These are phyloP conservation scores for Agapostemon virescens DNA, from an alignment of 2,888 invertebrate species.

Conservation along the genomic window DNA sequence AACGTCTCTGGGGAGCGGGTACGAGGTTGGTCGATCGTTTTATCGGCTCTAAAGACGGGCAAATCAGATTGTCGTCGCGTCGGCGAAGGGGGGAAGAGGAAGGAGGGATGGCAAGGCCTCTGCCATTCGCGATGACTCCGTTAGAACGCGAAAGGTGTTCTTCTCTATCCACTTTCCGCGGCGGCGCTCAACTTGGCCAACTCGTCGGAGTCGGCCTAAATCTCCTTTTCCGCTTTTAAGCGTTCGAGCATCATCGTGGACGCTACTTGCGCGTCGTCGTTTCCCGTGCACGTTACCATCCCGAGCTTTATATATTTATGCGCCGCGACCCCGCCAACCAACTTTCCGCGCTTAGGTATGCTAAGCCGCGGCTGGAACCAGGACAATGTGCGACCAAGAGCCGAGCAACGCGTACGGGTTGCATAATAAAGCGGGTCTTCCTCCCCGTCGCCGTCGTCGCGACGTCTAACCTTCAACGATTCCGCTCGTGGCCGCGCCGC, in stretches of 20 bases:
- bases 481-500: neutral
- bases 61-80: constrained; percentile 37
- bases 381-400: neutral
- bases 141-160: neutral
- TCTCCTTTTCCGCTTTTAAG: constrained; percentile 52
- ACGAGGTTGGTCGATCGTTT: constrained; percentile 18
- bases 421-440: constrained; percentile 13
- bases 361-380: neutral
- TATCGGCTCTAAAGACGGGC: constrained; percentile 31
- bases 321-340: constrained; percentile 14
- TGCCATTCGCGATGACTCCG: constrained; percentile 14
- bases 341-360: constrained; percentile 32
- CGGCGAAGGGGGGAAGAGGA: too few relatives aligned
- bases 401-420: constrained; percentile 7
- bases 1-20: constrained; percentile 11
- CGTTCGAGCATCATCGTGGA: constrained; percentile 48
- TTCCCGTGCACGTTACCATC: constrained; percentile 24
- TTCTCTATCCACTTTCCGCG: constrained; percentile 20
- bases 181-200: constrained; percentile 25
- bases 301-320: constrained; percentile 43
- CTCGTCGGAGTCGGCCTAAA: constrained; percentile 44
- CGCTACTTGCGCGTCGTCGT: constrained; percentile 49
- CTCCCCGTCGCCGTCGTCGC: neutral
- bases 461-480: neutral
- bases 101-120: neutral